Percentiles rank a stretch among this genome's conserved stretches.
These are phyloP conservation scores for Tauraco hartlaubi DNA, from an alignment of 2,797 vertebrate species.

Conservation along the genomic window DNA sequence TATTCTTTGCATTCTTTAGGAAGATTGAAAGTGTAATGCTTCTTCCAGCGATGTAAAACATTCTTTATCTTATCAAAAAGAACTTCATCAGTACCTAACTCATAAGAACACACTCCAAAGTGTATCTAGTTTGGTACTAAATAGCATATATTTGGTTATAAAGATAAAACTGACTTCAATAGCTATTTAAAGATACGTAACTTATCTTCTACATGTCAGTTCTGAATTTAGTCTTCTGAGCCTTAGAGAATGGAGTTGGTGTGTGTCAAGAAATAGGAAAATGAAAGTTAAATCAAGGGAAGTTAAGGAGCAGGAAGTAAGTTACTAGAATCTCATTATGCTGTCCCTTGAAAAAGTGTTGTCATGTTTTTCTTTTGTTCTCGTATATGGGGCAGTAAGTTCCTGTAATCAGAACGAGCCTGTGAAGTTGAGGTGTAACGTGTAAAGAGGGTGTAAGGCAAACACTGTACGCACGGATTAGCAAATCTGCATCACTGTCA, in stretches of 20 bases:
- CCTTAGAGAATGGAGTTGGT: not conserved
- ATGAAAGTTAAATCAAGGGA: not conserved
- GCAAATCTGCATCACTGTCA: not conserved
- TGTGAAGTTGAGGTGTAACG: not conserved
- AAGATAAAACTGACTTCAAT: not conserved
- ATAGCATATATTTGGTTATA: not conserved
- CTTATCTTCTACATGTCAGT: not conserved
- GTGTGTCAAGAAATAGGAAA: not conserved
- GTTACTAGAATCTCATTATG: not conserved
- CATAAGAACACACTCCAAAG: not conserved
- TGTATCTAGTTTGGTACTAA: not conserved
- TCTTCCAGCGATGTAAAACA: not conserved
- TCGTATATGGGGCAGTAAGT: not conserved
- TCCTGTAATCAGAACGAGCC: not conserved
- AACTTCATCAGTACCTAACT: not conserved
- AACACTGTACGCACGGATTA: accelerated
- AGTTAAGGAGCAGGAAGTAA: not conserved
- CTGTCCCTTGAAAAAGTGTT: not conserved
- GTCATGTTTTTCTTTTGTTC: not conserved
- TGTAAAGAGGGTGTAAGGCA: not conserved
- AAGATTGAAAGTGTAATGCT: not conserved
- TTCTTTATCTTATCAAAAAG: not conserved
- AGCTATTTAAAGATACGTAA: not conserved
- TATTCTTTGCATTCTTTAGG: not conserved
- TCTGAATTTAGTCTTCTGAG: not conserved